These are phyloP conservation scores for Falco rusticolus DNA, from an alignment of 2,797 vertebrate species.

Conservation along the genomic window DNA sequence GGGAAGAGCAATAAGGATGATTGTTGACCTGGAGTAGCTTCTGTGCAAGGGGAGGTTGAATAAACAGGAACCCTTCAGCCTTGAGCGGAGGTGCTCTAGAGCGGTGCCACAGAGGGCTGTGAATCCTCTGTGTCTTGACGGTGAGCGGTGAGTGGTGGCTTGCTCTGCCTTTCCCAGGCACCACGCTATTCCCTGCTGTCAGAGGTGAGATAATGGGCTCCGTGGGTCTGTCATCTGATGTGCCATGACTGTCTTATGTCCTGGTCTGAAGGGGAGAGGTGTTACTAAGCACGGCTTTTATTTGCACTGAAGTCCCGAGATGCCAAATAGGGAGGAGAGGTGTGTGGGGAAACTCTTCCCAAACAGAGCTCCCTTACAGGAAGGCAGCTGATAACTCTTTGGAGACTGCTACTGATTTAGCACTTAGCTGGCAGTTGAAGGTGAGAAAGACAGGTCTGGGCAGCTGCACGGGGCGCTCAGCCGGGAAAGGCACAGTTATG, in stretches of 20 bases:
- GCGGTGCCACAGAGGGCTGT: not conserved
- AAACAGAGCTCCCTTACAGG: not conserved
- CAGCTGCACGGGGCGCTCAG: not conserved
- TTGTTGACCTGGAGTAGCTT: not conserved
- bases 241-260: not conserved
- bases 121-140: not conserved
- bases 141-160: not conserved
- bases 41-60: not conserved
- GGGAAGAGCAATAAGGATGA: not conserved
- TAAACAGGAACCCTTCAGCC: not conserved
- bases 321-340: not conserved
- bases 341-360: not conserved
- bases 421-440: not conserved
- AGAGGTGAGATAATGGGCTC: not conserved
- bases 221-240: fast-evolving
- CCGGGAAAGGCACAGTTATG: not conserved
- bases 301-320: not conserved
- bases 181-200: not conserved
- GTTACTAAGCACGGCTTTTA: not conserved
- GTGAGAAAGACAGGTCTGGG: conserved; percentile 24
- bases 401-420: not conserved
- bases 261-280: not conserved
- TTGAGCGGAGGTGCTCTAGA: not conserved
- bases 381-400: conserved; percentile 18
- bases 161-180: not conserved